These are phyloP conservation scores for Hirudinaria manillensis DNA, from an alignment of 2,888 invertebrate genomes.

Conservation along the genomic window DNA sequence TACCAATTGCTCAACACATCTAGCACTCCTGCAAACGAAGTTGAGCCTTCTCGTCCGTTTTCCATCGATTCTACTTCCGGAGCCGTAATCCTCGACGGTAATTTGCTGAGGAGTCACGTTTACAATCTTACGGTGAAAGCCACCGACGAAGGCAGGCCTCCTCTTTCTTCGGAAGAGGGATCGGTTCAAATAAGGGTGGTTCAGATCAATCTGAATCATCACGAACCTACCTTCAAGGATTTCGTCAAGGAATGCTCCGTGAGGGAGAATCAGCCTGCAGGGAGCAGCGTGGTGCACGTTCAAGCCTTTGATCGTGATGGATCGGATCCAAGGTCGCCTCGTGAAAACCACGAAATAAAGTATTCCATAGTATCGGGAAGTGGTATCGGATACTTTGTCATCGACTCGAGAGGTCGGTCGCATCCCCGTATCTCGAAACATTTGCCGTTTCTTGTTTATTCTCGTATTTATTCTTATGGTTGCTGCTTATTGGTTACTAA, in stretches of 20 bases:
- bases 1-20: background rate
- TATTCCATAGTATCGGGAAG: background rate
- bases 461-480: too few relatives aligned
- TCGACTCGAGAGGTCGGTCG: background rate
- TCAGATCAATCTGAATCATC: background rate
- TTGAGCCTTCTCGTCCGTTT: background rate
- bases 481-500: too few relatives aligned
- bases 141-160: background rate
- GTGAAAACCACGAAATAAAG: background rate
- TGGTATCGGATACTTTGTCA: background rate
- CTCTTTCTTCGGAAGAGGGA: background rate
- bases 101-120: background rate
- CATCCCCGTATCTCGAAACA: too few relatives aligned
- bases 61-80: background rate
- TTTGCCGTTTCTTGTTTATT: too few relatives aligned
- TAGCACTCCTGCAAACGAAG: background rate
- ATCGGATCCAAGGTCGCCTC: background rate
- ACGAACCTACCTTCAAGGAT: background rate
- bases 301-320: background rate
- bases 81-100: background rate
- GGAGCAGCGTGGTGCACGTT: background rate
- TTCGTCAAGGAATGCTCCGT: conserved; percentile 9
- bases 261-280: conserved; percentile 8
- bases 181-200: background rate
- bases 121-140: background rate